phyloP scores from a whole-genome alignment of 2,113 vertebrate species.

The Chloropsis hardwickii region DNA sequence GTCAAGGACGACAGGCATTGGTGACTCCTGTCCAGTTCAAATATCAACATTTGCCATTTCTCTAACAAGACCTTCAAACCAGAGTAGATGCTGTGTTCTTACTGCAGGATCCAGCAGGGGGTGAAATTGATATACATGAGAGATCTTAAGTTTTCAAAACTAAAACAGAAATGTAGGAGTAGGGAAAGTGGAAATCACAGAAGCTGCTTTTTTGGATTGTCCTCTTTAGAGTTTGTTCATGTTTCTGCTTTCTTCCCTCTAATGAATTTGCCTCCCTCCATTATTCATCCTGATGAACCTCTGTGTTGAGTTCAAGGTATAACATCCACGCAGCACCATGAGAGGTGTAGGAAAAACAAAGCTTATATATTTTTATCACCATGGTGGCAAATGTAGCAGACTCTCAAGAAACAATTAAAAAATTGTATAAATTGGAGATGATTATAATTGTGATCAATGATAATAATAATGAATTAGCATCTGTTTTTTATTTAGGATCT shows the following conservation, averaged over 20 bases:
- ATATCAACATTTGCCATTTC: not conserved
- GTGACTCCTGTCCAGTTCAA: not conserved
- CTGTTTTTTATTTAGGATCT: not conserved
- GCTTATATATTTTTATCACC: not conserved
- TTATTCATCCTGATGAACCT: not conserved
- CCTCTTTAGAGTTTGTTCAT: not conserved
- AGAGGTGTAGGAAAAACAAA: not conserved
- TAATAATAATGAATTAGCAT: not conserved
- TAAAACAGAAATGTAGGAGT: fast-evolving
- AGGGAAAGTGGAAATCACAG: not conserved
- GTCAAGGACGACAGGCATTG: not conserved
- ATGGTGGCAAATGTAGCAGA: not conserved
- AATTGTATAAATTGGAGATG: not conserved
- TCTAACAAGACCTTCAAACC: not conserved
- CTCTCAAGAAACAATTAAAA: not conserved
- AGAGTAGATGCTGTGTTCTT: fast-evolving
- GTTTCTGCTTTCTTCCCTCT: not conserved
- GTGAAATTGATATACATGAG: not conserved
- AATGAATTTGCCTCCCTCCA: not conserved
- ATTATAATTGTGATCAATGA: not conserved
- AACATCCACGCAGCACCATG: not conserved
- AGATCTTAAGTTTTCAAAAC: not conserved
- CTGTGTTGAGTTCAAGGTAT: not conserved
- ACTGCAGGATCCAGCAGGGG: not conserved
- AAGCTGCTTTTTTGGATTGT: not conserved